Evolutionary conservation across 2,797 vertebrate species (phyloP).

Genomic region (Phrynocephalus guinanensis): DNA sequence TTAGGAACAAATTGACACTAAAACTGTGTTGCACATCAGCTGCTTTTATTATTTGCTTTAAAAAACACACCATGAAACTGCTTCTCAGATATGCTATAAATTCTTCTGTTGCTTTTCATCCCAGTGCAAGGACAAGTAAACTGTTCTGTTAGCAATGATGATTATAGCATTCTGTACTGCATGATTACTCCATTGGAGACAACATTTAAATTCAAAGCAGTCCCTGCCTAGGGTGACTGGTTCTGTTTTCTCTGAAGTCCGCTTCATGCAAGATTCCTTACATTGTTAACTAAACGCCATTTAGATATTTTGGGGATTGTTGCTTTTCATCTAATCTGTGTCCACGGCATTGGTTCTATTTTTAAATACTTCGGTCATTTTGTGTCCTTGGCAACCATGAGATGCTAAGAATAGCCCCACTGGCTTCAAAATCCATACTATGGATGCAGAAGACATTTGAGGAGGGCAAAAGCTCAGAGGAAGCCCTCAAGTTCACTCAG

Average conservation of each 20-base stretch:
- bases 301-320: constrained; percentile 61
- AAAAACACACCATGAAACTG: neutral
- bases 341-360: constrained; percentile 68
- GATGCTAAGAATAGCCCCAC: constrained; percentile 70
- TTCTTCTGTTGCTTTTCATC: neutral
- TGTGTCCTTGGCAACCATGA: constrained; percentile 80
- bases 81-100: neutral
- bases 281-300: constrained; percentile 60
- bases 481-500: neutral
- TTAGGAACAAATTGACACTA: neutral
- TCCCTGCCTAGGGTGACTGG: constrained; percentile 21
- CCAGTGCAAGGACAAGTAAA: neutral
- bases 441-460: constrained; percentile 17
- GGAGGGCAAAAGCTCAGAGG: neutral
- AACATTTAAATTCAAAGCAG: constrained; percentile 36
- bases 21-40: neutral
- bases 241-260: constrained; percentile 57
- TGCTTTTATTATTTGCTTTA: neutral
- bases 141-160: neutral
- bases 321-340: constrained; percentile 61
- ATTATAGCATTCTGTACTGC: neutral
- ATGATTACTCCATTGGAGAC: constrained; percentile 37
- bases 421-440: constrained; percentile 61
- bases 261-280: constrained; percentile 41
- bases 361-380: constrained; percentile 74